Base-by-base conservation (phyloP, 2,888 invertebrate genomes). In the Mesorhabditis spiculigera region DNA sequence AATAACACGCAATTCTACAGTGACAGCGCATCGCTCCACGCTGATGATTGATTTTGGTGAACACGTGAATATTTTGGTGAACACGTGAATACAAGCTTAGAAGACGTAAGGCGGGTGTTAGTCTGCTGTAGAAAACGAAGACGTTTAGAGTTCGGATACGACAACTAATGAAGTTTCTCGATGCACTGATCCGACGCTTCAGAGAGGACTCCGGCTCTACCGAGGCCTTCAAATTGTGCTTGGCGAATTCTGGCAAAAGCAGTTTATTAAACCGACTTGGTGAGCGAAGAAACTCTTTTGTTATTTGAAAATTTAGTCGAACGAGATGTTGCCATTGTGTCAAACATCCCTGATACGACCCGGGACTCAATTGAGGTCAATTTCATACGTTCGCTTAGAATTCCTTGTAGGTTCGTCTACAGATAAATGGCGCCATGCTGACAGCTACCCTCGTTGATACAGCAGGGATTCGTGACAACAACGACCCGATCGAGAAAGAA, bases 231-330 rank as follows among this genome's bases (percentile, higher is more conserved):
- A 74, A 42, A 73, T 82, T 28, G 82, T 82, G 94, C n/a, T 90
- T 90, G 79, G 93, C 93, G 0, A 94, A 94, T 88, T 93, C 92
- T 4, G 94, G 94, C 50, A 94, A 94, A 87, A 93, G 93, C 84
- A 93, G 92, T 84, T 88, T 94, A 42, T 88, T 94, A 4, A 94
- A 94, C 88, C 80, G 89, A 66, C 86, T 93, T 66, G 91, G 91
- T 90, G 86, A 87, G n/a, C n/a, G n/a, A n/a, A n/a, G n/a, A n/a
- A n/a, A n/a, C n/a, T n/a, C n/a, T n/a, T n/a, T n/a, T n/a, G n/a
- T n/a, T n/a, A n/a, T n/a, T n/a, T n/a, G n/a, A n/a, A n/a, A n/a
- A n/a, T n/a, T n/a, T n/a, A n/a, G n/a, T n/a, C n/a, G n/a, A n/a
- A n/a, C n/a, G n/a, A n/a, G n/a, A n/a, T n/a, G n/a, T n/a, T n/a